These are phyloP conservation scores for Chrysogorgia sp. DNA, from an alignment of 92 coral and sea anemone genomes.

Conservation along the genomic window DNA sequence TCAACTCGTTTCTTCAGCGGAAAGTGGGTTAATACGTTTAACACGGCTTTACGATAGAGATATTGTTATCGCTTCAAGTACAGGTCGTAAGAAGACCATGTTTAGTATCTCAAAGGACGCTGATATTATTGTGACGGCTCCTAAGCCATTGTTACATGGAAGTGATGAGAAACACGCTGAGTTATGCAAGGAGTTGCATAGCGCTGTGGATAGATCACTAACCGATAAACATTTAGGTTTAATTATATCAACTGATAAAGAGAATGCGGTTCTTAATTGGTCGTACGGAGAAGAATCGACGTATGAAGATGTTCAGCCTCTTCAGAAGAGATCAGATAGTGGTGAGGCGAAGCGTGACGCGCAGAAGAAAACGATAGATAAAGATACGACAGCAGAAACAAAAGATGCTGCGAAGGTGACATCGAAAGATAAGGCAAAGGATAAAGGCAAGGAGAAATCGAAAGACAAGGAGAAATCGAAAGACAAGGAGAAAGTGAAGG, in stretches of 20 bases:
- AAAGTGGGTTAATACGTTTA: conserved; percentile 31
- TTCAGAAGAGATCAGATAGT: background rate
- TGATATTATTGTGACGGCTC: conserved; percentile 25
- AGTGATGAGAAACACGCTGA: conserved; percentile 16
- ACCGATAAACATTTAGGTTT: background rate
- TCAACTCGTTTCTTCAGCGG: conserved; percentile 14
- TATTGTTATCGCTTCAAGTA: conserved; percentile 25
- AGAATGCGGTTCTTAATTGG: conserved; percentile 15
- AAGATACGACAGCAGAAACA: background rate
- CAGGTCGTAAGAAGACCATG: conserved; percentile 17
- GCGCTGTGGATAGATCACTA: conserved; percentile 4
- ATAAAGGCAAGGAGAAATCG: background rate
- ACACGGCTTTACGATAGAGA: conserved; percentile 8
- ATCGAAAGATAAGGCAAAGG: background rate
- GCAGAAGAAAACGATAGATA: conserved; percentile 12
- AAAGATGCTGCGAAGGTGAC: background rate
- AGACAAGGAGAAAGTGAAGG: conserved; percentile 17
- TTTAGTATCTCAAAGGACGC: conserved; percentile 2
- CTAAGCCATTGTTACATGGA: conserved; percentile 19
- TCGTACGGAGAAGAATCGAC: conserved; percentile 10
- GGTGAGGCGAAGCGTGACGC: conserved; percentile 45
- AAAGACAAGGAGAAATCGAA: conserved; percentile 2
- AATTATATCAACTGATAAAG: background rate
- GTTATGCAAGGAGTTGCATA: conserved; percentile 20
- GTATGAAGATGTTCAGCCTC: conserved; percentile 29